Evolutionary conservation across 2,888 invertebrate genomes (phyloP).

Genomic region (Meta bourneti): DNA sequence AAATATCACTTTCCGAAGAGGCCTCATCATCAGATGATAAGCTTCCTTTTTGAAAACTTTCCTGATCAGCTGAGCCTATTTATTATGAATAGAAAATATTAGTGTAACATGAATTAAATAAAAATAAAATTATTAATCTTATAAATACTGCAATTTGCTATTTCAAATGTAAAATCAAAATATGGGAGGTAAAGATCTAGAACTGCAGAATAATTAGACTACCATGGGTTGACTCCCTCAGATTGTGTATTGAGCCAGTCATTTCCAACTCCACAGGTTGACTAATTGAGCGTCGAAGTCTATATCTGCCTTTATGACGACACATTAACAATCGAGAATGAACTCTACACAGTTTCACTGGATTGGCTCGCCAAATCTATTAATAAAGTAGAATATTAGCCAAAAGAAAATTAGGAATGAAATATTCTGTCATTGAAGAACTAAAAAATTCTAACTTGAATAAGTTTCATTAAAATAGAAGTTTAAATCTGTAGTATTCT

Average conservation of each 20-base stretch:
- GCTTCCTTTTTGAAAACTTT: slow-evolving; percentile 74
- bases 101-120: no score
- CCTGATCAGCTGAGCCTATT: slow-evolving; percentile 77
- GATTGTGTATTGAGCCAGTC: slow-evolving; percentile 72
- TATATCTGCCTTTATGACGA: slow-evolving; percentile 77
- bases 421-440: neutral
- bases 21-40: slow-evolving; percentile 78
- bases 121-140: no score
- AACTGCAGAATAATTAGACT: neutral
- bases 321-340: slow-evolving; percentile 77
- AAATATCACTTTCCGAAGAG: slow-evolving; percentile 76
- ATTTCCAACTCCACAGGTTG: slow-evolving; percentile 84
- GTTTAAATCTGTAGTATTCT: no score
- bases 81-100: neutral
- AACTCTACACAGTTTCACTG: slow-evolving; percentile 81
- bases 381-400: neutral
- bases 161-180: no score
- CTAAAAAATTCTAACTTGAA: no score
- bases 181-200: neutral
- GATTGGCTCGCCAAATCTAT: slow-evolving; percentile 80
- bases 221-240: slow-evolving; percentile 68
- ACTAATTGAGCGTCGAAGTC: slow-evolving; percentile 85
- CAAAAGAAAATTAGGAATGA: neutral
- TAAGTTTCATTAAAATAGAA: no score
- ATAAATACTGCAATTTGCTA: no score